Conservation (phyloP, 2,797 vertebrate species). For the Hydrophis major region DNA sequence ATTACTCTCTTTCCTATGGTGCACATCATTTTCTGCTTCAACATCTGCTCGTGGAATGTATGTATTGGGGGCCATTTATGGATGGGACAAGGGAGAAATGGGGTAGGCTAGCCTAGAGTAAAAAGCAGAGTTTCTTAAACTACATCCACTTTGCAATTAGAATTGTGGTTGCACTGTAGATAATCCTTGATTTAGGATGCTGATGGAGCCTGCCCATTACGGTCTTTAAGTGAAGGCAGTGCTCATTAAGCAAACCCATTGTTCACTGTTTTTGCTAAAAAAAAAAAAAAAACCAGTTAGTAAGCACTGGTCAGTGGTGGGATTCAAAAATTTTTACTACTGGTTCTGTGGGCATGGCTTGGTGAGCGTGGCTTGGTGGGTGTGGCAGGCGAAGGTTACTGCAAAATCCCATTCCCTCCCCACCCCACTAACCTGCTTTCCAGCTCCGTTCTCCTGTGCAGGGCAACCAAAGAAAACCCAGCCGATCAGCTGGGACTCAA, state of each 20-base stretch:
- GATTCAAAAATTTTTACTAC: no score
- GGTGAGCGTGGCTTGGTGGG: no score
- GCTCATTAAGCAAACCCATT: neutral
- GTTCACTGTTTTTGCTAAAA: neutral
- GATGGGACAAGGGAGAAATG: neutral
- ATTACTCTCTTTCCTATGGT: neutral
- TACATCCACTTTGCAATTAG: neutral
- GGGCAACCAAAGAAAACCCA: no score
- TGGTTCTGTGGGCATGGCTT: no score
- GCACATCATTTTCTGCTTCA: neutral
- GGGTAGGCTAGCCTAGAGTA: neutral
- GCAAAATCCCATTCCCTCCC: no score
- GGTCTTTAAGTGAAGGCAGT: neutral
- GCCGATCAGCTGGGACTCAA: no score
- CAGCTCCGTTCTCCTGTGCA: no score
- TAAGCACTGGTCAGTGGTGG: neutral
- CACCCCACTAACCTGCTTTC: no score
- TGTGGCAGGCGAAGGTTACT: no score
- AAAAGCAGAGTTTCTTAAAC: neutral
- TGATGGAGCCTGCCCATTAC: neutral
- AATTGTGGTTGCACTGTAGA: no score
- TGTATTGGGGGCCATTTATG: neutral
- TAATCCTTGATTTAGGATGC: neutral
- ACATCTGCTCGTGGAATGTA: neutral
- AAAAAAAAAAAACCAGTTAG: neutral